A percentile compares a stretch with the other conserved stretches of the same genome.
phyloP scores from a whole-genome alignment of 2,113 vertebrate species.

The Cercocebus atys region DNA sequence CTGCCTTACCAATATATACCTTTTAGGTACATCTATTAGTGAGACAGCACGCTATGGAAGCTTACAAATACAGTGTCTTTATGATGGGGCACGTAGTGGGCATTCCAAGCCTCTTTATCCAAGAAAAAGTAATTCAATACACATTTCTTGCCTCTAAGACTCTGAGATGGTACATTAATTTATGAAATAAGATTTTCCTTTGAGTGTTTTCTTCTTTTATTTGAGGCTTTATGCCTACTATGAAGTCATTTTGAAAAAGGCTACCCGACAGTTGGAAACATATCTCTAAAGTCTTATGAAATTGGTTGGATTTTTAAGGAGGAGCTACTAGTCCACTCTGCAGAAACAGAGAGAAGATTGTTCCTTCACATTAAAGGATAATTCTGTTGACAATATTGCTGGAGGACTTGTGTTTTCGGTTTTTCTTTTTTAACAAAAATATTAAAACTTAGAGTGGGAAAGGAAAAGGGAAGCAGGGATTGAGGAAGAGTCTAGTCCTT shows the following conservation, averaged over 20 bases:
- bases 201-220: neutral
- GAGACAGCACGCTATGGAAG: neutral
- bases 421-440: neutral
- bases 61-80: neutral
- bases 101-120: neutral
- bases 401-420: neutral
- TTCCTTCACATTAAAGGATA: neutral
- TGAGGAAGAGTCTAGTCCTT: neutral
- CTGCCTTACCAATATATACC: neutral
- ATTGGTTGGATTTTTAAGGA: neutral
- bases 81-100: neutral
- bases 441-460: neutral
- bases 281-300: neutral
- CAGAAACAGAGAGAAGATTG: neutral
- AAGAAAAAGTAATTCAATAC: neutral
- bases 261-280: neutral
- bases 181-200: neutral
- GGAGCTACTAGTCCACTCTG: neutral
- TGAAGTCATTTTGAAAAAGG: neutral
- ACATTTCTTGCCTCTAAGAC: neutral
- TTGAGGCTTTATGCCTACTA: neutral
- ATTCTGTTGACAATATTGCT: neutral
- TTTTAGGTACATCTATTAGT: neutral
- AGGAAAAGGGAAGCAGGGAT: neutral
- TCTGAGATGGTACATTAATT: slow-evolving; percentile 19